Evolutionary conservation across 2,113 vertebrate species (phyloP).

Genomic region (Machaerirhynchus nigripectus): DNA sequence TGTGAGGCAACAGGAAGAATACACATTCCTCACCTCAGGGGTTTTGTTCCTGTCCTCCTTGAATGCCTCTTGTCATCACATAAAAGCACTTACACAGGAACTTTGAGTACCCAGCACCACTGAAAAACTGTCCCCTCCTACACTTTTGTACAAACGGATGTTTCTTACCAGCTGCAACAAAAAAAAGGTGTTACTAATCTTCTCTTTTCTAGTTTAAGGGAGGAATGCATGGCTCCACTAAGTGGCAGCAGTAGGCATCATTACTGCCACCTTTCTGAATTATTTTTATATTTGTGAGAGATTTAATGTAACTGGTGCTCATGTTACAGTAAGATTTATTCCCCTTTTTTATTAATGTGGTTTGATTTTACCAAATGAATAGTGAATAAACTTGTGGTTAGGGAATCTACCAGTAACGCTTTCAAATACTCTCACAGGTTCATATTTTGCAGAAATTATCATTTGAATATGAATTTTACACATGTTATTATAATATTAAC

Average conservation of each 20-base stretch:
- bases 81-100: not conserved
- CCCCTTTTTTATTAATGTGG: not conserved
- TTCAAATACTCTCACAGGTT: not conserved
- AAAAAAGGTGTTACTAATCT: not conserved
- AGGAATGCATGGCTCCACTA: not conserved
- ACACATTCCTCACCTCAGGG: not conserved
- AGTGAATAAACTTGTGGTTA: not conserved
- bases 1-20: not conserved
- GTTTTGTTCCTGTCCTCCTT: not conserved
- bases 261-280: not conserved
- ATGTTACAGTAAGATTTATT: not conserved
- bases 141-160: not conserved
- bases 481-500: not conserved
- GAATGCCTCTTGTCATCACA: not conserved
- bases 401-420: not conserved
- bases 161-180: not conserved
- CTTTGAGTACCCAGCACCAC: not conserved
- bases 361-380: not conserved
- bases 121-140: not conserved
- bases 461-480: not conserved
- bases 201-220: not conserved
- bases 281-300: not conserved
- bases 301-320: not conserved
- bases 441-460: not conserved
- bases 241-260: conserved; percentile 11